Base-by-base conservation (phyloP, 2,888 invertebrate species). In the Scelioninae gen. 1 region DNA sequence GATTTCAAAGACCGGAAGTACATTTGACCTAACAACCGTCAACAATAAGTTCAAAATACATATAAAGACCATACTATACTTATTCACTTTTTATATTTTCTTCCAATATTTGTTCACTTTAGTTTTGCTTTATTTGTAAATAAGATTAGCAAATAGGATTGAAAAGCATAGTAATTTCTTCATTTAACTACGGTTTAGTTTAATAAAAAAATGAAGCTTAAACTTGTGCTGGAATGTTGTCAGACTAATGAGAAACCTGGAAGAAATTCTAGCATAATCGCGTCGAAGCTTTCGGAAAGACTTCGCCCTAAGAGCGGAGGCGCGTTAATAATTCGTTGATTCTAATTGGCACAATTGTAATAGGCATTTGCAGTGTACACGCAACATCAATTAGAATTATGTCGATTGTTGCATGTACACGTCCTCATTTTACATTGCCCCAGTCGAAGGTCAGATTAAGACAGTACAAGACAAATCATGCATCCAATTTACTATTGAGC, bases 341-440 rank as follows among this genome's bases (percentile, higher is more conserved):
- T 66, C 75, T 75, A 84, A 83, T 84, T 84, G 75, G 66, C 74
- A 31, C 83, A 84, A 81, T 83, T 72, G 84, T 78, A 79, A 79
- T 82, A 53, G 71, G 58, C 71, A 80, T 84, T 72, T 45, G 75
- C 34, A 75, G 75, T 79, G 78, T 74, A 63, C 85, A 83, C 82
- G 85, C 85, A 71, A 85, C 72, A 77, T 60, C 85, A 82, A 82
- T 85, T 83, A 82, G 71, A 83, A 77, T 75, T 63, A 82, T 82
- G 75, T 66, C 69, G 78, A 76, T 78, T 69, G 72, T 83, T 69
- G 81, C 80, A 71, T 65, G 65, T 45, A 72, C 71, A 71, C 58
- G 81, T 78, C 75, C 84, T 77, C 83, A 72, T 72, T 80, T 76
- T 72, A 40, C 38, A 68, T 66, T 68, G 66, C 66, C 51, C 68